Conservation (phyloP, 2,113 vertebrate species). For the Anguilla japonica region DNA sequence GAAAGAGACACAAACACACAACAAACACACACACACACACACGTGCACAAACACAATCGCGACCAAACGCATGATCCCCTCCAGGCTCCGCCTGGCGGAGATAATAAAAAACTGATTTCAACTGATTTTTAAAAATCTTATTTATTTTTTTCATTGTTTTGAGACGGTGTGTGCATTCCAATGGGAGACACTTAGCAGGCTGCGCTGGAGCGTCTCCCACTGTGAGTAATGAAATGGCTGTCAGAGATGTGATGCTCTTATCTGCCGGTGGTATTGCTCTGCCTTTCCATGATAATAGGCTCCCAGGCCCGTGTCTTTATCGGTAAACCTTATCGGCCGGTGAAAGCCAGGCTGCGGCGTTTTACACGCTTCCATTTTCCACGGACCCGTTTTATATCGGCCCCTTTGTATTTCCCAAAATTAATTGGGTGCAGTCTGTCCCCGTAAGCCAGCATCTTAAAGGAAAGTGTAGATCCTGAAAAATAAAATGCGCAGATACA, state of each 20-base stretch:
- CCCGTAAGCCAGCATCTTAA: background rate
- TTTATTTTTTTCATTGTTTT: too few species aligned
- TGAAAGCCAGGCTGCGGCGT: background rate
- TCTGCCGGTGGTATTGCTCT: slow-evolving; percentile 2
- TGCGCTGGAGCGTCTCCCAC: background rate
- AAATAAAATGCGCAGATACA: background rate
- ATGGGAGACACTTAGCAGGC: background rate
- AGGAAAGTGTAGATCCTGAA: background rate
- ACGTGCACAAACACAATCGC: too few species aligned
- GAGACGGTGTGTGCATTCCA: background rate
- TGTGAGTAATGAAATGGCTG: slow-evolving; percentile 1
- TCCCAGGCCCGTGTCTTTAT: background rate
- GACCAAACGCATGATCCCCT: too few species aligned
- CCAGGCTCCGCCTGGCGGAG: too few species aligned
- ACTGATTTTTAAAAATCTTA: too few species aligned
- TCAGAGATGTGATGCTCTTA: slow-evolving; percentile 5
- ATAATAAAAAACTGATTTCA: too few species aligned
- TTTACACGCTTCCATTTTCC: background rate
- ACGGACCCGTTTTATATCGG: background rate
- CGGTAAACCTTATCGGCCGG: background rate
- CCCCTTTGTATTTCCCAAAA: background rate
- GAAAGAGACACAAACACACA: background rate
- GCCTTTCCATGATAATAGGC: slow-evolving; percentile 1
- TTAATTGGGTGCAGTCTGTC: background rate
- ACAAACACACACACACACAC: too few species aligned